These are phyloP conservation scores for Mus minutoides DNA, from an alignment of 2,797 vertebrate species.

Conservation along the genomic window DNA sequence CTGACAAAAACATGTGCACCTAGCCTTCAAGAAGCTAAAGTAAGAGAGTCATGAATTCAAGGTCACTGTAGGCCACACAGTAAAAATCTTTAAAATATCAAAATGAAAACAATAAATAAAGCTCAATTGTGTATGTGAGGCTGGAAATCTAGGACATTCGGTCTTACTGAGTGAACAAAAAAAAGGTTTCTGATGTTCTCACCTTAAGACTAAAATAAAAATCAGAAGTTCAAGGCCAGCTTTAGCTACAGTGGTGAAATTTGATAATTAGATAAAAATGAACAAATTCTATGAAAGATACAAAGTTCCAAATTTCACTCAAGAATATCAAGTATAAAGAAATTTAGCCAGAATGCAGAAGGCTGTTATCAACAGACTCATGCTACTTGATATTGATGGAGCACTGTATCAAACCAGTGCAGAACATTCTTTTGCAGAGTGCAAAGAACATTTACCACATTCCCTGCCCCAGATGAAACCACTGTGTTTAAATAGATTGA, in stretches of 20 bases:
- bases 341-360: not conserved
- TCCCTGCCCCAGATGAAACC: not conserved
- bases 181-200: not conserved
- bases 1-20: not conserved
- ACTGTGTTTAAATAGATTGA: not conserved
- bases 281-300: slow-evolving; percentile 18
- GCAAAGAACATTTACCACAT: not conserved
- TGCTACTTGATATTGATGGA: not conserved
- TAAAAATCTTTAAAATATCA: not conserved
- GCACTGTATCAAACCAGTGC: not conserved
- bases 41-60: not conserved
- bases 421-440: not conserved
- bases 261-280: not conserved
- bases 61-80: not conserved
- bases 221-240: not conserved
- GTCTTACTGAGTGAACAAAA: not conserved
- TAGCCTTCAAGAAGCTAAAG: not conserved
- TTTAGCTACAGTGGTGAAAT: not conserved
- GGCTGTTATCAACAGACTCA: not conserved
- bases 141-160: not conserved
- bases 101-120: not conserved
- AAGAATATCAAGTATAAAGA: not conserved
- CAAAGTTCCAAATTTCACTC: not conserved
- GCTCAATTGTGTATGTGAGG: not conserved
- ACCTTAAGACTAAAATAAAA: not conserved